phyloP scores from a whole-genome alignment of 1,140 invertebrate species.

The Elymnias hypermnestra region DNA sequence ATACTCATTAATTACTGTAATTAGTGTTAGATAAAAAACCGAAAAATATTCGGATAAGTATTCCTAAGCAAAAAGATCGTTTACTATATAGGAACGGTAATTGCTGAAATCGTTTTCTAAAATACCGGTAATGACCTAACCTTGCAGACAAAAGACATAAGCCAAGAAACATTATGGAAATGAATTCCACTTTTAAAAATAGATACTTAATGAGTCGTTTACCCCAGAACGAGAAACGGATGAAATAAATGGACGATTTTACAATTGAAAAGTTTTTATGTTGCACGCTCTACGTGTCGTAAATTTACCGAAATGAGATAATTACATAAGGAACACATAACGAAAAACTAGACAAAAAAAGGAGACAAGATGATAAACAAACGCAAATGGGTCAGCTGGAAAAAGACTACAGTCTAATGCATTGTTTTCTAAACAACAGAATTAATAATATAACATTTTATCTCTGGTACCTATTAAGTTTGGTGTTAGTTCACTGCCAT shows the following conservation, averaged over 20 bases:
- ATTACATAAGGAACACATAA: constrained; percentile 23
- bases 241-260: constrained; percentile 12
- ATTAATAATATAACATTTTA: constrained; percentile 43
- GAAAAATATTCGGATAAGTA: no score
- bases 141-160: constrained; percentile 19
- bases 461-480: constrained; percentile 16
- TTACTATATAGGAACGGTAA: no score
- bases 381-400: constrained; percentile 21
- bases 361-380: constrained; percentile 28
- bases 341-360: constrained; percentile 15
- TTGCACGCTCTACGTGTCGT: constrained; percentile 15
- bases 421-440: constrained; percentile 54
- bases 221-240: constrained; percentile 13
- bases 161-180: constrained; percentile 12
- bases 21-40: no score
- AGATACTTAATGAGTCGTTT: constrained; percentile 25
- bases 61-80: no score
- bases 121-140: constrained; percentile 16
- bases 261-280: constrained; percentile 11
- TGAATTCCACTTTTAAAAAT: constrained; percentile 20
- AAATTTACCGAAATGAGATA: constrained; percentile 21
- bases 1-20: no score
- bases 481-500: constrained; percentile 23
- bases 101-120: constrained; percentile 6
- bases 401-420: constrained; percentile 43